These are phyloP conservation scores for Diabrotica balteata DNA, from an alignment of 2,888 invertebrate species.

Conservation along the genomic window DNA sequence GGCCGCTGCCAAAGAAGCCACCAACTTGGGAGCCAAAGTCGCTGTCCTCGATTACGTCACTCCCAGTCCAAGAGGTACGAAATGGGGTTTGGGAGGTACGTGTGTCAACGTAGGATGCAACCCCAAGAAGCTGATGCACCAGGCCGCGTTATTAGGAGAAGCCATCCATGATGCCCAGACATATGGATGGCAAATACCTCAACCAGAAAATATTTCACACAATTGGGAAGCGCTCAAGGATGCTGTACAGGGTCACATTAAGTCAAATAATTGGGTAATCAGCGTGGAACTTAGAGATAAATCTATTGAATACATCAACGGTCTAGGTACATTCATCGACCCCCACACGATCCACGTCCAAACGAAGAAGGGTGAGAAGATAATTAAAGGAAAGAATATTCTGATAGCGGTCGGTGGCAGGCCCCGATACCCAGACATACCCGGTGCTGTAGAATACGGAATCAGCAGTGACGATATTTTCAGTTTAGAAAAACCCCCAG, in stretches of 20 bases:
- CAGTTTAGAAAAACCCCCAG: slow-evolving; percentile 81
- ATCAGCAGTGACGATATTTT: slow-evolving; percentile 95
- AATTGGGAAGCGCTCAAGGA: slow-evolving; percentile 78
- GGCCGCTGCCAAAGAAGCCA: slow-evolving; percentile 93
- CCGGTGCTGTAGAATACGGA: slow-evolving; percentile 84
- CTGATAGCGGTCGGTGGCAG: slow-evolving; percentile 95
- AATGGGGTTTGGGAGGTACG: slow-evolving; percentile 96
- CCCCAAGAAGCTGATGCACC: slow-evolving; percentile 98
- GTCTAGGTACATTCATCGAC: slow-evolving; percentile 78
- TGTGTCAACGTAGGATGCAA: slow-evolving; percentile 98
- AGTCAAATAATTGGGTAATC: slow-evolving; percentile 96
- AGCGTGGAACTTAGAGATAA: slow-evolving; percentile 89
- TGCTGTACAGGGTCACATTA: slow-evolving; percentile 87
- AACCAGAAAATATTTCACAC: slow-evolving; percentile 68
- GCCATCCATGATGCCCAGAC: slow-evolving; percentile 79
- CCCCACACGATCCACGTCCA: slow-evolving; percentile 77
- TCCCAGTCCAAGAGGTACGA: slow-evolving; percentile 85
- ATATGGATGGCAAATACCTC: slow-evolving; percentile 82
- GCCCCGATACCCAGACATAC: slow-evolving; percentile 87
- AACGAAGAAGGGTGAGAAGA: slow-evolving; percentile 76
- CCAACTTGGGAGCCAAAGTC: slow-evolving; percentile 80
- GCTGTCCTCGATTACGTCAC: slow-evolving; percentile 87
- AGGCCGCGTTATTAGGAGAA: slow-evolving; percentile 89
- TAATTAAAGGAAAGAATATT: slow-evolving; percentile 76
- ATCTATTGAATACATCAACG: slow-evolving; percentile 89